Conservation (phyloP, 1,140 invertebrate species). For the Drosophila prosaltans region DNA sequence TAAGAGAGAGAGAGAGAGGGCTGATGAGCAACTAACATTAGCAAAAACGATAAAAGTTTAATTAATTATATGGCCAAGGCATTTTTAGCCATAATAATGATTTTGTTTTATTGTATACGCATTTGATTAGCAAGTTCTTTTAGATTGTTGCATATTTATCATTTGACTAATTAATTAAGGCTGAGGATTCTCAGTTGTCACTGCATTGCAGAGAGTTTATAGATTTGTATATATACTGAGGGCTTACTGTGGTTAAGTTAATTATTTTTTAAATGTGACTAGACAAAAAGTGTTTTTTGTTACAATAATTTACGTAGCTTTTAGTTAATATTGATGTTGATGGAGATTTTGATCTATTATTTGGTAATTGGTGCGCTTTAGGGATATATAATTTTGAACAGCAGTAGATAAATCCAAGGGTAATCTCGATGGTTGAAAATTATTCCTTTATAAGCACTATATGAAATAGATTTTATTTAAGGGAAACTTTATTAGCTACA, state of each 20-base stretch:
- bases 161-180: slow-evolving; percentile 64
- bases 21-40: slow-evolving; percentile 20
- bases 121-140: slow-evolving; percentile 40
- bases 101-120: slow-evolving; percentile 61
- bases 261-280: slow-evolving; percentile 9
- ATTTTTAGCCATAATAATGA: slow-evolving; percentile 4
- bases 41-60: slow-evolving; percentile 70
- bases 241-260: background rate
- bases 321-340: too few relatives aligned
- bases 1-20: background rate
- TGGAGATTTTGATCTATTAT: too few relatives aligned
- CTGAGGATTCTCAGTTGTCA: background rate
- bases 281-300: background rate
- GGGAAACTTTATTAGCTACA: too few relatives aligned
- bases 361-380: too few relatives aligned
- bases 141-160: slow-evolving; percentile 53
- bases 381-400: too few relatives aligned
- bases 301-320: background rate
- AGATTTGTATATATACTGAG: background rate
- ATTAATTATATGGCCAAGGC: slow-evolving; percentile 69
- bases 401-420: too few relatives aligned
- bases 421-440: too few relatives aligned
- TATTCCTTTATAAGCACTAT: too few relatives aligned
- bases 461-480: too few relatives aligned
- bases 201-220: background rate